These are phyloP conservation scores for Anagyrus pseudococci DNA, from an alignment of 2,888 invertebrate species.

Conservation along the genomic window DNA sequence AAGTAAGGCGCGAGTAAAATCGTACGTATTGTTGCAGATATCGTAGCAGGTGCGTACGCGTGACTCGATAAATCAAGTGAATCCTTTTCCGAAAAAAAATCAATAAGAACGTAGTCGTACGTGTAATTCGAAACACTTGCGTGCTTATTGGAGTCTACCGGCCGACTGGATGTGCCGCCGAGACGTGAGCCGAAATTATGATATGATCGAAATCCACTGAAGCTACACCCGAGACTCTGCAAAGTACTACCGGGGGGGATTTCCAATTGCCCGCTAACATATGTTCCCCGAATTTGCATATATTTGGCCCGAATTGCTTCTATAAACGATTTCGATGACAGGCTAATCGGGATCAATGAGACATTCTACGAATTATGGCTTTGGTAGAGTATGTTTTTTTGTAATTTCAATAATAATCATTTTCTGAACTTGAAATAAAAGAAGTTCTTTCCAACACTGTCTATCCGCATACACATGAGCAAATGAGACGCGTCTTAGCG, in stretches of 20 bases:
- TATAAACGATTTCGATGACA: conserved; percentile 2
- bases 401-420: no score
- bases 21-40: no score
- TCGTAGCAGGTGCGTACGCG: no score
- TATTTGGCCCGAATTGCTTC: conserved; percentile 15
- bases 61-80: no score
- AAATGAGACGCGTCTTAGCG: no score
- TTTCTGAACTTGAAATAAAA: no score
- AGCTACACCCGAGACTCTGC: not conserved
- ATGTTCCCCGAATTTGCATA: conserved; percentile 25
- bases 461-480: no score
- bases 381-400: no score
- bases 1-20: no score
- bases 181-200: conserved; percentile 24
- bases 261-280: conserved; percentile 29
- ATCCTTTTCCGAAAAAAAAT: not conserved
- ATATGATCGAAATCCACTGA: conserved; percentile 21
- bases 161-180: conserved; percentile 6
- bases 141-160: conserved; percentile 22
- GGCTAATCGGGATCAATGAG: not conserved
- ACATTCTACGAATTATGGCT: no score
- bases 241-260: no score
- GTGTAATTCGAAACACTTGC: conserved; percentile 13
- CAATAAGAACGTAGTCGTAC: not conserved
- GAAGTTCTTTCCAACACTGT: no score